Base-by-base conservation (phyloP, 2,797 vertebrate species). In the Rallus crepitans region DNA sequence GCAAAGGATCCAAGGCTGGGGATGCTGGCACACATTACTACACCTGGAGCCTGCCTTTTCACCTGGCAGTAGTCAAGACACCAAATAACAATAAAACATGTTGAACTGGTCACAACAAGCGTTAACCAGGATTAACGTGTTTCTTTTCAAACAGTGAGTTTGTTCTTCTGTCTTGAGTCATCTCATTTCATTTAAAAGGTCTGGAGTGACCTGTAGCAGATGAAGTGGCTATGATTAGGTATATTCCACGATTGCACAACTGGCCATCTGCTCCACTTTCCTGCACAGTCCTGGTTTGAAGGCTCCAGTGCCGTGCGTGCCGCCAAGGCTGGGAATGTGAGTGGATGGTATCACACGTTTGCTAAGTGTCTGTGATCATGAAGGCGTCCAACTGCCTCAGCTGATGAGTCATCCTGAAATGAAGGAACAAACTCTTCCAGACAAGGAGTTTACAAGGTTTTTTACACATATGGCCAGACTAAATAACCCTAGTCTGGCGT, bases 131-230 rank as follows among this genome's bases (percentile, higher is more conserved):
- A 83, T 59, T 59, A 70, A 76, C 85, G 10, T 14, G 85, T 65
- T 45, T 15, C 89, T 42, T 42, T 70, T 71, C 82, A 55, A 83
- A 5, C n/a, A 56, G 70, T 59, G 73, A 53, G 15, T 88, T 81
- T 84, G 83, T 64, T 90, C 89, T 80, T 28, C 68, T 93, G 4
- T 7, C 65, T 64, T 87, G 89, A 95, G 76, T 94, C 96, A 88
- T 48, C 84, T 83, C 35, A 37, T 63, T 81, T 71, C 33, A 48
- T 55, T 72, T 27, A 11, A 72, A 90, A 81, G 85, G 59, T 65
- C 59, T 86, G 6, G 4, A 48, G 59, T 60, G 82, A 72, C 77
- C 92, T 78, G 1, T 42, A 88, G 35, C 68, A 93, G 93, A 82
- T 56, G 76, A 59, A 70, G 69, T 45, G 50, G 81, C 75, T 77